Evolutionary conservation across 2,888 invertebrate species (phyloP), one percentile per base, ranked within the genome.

Genomic region (Leucania comma): DNA sequence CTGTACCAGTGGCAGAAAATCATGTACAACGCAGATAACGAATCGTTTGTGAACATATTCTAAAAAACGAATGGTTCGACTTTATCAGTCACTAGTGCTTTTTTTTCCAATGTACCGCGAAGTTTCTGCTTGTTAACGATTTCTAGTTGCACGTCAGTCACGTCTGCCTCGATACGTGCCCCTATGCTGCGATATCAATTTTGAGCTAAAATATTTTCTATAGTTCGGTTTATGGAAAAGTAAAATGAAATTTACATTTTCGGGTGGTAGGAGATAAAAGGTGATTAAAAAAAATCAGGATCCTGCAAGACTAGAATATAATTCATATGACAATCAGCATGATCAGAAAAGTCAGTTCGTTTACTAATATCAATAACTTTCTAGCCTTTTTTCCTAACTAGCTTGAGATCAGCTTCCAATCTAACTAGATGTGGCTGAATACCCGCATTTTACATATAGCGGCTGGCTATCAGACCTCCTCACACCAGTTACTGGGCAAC

Each of bases 1-100:
- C 29, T 77, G 51, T 32, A 54, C 32, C 51, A 38, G 17, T 38
- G n/a, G 12, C 51, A 22, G 46, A 64, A 70, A 70, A 77, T 67
- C 59, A 59, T 50, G 48, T 48, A 54, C 58, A 59, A 22, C 62
- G 38, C 53, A 57, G 57, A 77, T 77, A 67, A 50, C 64, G 78
- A 75, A 73, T 75, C 72, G 80, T 80, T 83, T 82, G 79, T 81
- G 81, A 83, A 78, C 75, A 81, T 73, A 70, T 82, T 77, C 77
- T n/a, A 69, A 85, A n/a, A 88, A 86, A 86, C 68, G 75, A 83
- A 80, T 77, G 73, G 64, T 56, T 56, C 60, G 67, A 81, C 42
- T 85, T 80, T 75, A 82, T 83, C 81, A 81, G 78, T 64, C 54
- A 54, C 68, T 57, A n/a, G 51, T 26, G 51, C 17, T 26, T 65